phyloP scores from a whole-genome alignment of 2,888 invertebrate species.

The Drosophila merina region DNA sequence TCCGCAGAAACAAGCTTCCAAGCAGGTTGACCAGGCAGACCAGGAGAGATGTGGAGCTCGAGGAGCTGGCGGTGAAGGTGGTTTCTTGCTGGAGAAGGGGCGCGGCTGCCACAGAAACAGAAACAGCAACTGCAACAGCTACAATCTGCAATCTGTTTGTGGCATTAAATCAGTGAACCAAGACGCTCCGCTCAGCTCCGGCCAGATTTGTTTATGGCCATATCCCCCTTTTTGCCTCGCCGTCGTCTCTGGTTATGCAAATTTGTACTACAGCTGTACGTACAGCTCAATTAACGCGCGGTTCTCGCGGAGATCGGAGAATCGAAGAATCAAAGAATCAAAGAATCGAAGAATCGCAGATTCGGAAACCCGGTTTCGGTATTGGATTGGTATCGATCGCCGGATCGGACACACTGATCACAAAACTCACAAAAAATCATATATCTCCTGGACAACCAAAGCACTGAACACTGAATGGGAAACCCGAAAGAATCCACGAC shows the following conservation, averaged over 20 bases:
- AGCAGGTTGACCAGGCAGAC: slow-evolving; percentile 65
- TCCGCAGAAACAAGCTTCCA: slow-evolving; percentile 75
- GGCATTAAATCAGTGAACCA: slow-evolving; percentile 80
- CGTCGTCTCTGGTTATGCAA: slow-evolving; percentile 57
- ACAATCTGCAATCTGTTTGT: slow-evolving; percentile 79
- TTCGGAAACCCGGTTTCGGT: not conserved
- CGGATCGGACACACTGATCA: slow-evolving; percentile 22
- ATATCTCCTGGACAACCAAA: not conserved
- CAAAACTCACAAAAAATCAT: slow-evolving; percentile 12
- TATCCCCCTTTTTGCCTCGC: slow-evolving; percentile 21
- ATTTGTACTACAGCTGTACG: slow-evolving; percentile 71
- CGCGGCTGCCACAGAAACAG: slow-evolving; percentile 6
- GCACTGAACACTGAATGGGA: not conserved
- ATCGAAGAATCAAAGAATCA: not conserved
- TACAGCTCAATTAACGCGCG: slow-evolving; percentile 71
- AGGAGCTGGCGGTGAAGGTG: slow-evolving; percentile 21
- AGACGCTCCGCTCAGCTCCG: slow-evolving; percentile 55
- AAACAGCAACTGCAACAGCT: slow-evolving; percentile 15
- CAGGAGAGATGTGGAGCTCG: slow-evolving; percentile 32
- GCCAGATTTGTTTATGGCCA: slow-evolving; percentile 75
- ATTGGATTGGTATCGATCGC: not conserved
- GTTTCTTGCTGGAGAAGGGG: slow-evolving; percentile 7
- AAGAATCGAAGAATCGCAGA: not conserved
- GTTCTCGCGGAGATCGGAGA: slow-evolving; percentile 10
- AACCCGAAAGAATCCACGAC: not conserved